A percentile compares a stretch with the other conserved stretches of the same genome.
These are phyloP conservation scores for Danio albolineatus DNA, from an alignment of 2,797 vertebrate species.

Conservation along the genomic window DNA sequence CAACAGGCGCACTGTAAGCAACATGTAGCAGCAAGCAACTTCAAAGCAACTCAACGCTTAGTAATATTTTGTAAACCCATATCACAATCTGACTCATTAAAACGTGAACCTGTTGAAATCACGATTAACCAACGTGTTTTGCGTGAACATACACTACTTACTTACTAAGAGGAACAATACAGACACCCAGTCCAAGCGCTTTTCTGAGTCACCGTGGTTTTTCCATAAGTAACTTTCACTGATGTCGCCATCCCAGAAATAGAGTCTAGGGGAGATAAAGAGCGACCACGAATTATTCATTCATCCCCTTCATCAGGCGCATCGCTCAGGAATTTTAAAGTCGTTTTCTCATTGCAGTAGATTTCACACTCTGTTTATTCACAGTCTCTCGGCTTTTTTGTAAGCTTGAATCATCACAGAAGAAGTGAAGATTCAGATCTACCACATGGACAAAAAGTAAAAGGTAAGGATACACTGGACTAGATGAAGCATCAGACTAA, in stretches of 20 bases:
- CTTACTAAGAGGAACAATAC: background rate
- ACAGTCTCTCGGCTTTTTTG: background rate
- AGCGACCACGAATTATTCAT: background rate
- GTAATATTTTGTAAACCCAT: background rate
- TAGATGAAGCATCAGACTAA: no score
- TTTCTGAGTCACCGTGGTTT: constrained; percentile 6
- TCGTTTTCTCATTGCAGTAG: background rate
- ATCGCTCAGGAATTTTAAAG: background rate
- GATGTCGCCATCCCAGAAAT: constrained; percentile 13
- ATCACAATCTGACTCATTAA: background rate
- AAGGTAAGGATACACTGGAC: background rate
- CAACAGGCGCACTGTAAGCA: no score
- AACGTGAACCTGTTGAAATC: background rate
- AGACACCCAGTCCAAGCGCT: constrained; percentile 25
- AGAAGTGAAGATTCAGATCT: background rate
- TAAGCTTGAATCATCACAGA: constrained; percentile 7
- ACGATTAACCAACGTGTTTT: background rate
- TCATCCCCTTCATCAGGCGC: background rate
- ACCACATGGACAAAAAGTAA: background rate
- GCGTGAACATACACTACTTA: background rate
- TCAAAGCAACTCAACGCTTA: background rate
- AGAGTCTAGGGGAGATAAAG: background rate
- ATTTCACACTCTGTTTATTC: background rate
- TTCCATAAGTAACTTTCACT: constrained; percentile 42
- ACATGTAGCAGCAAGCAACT: background rate